Conservation (phyloP, 2,797 vertebrate species). For the Alosa sapidissima region DNA sequence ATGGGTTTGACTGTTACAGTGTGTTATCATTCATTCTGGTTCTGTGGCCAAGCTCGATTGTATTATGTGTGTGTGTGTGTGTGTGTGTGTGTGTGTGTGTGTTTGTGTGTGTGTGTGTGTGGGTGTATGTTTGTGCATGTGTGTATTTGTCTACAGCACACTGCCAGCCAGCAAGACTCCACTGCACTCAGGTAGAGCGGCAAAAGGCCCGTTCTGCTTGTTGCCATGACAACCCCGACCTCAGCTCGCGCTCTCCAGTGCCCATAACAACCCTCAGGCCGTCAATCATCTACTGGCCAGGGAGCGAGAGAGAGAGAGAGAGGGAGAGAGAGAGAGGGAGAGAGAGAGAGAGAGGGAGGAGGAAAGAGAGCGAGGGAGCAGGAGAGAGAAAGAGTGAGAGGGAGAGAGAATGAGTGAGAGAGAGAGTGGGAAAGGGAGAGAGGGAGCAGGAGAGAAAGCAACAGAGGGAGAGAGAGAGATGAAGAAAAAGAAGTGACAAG, state of each 20-base stretch:
- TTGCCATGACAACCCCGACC: conserved; percentile 85
- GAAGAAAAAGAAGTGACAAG: background rate
- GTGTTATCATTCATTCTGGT: conserved; percentile 11
- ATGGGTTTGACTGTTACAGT: background rate
- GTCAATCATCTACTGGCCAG: conserved; percentile 81
- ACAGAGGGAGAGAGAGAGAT: background rate
- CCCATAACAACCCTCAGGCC: conserved; percentile 84
- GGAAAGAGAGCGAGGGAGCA: background rate
- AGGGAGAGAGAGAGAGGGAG: conserved; percentile 50
- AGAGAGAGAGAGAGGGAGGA: conserved; percentile 32
- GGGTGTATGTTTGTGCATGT: conserved; percentile 38
- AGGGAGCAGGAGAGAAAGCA: background rate
- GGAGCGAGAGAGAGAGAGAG: conserved; percentile 63
- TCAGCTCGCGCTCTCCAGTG: conserved; percentile 80
- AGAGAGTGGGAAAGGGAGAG: background rate
- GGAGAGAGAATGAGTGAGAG: conserved; percentile 5
- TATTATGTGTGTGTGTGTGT: conserved; percentile 52
- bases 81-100: conserved; percentile 37
- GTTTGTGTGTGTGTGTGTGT: conserved; percentile 33
- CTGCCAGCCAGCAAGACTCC: conserved; percentile 62
- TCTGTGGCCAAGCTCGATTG: conserved; percentile 44
- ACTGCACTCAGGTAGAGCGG: conserved; percentile 77
- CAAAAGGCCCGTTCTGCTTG: conserved; percentile 78
- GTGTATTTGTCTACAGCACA: conserved; percentile 31
- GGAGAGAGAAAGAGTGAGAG: conserved; percentile 27